phyloP scores from a whole-genome alignment of 1,140 invertebrate genomes.

The Psix sp. region DNA sequence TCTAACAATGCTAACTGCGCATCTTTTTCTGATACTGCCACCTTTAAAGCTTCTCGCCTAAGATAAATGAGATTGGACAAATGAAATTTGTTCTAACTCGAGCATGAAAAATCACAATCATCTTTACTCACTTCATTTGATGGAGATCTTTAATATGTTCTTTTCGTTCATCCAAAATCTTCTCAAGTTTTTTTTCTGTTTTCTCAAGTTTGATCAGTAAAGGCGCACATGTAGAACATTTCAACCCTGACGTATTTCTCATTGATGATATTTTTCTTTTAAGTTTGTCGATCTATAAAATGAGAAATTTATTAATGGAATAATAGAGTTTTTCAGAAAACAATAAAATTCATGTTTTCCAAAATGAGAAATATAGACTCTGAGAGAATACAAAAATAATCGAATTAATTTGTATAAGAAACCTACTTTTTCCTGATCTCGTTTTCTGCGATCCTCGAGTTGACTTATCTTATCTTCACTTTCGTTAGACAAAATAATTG shows the following conservation, averaged over 20 bases:
- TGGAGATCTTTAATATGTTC: conserved; percentile 85
- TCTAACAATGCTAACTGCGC: conserved; percentile 89
- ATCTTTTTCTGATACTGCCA: conserved; percentile 91
- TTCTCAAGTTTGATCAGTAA: conserved; percentile 79
- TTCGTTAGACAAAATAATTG: conserved; percentile 81
- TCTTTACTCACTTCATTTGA: conserved; percentile 84
- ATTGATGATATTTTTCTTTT: conserved; percentile 83
- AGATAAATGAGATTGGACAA: not conserved
- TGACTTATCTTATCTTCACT: conserved; percentile 80
- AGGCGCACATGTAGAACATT: conserved; percentile 82
- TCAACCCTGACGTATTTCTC: conserved; percentile 81
- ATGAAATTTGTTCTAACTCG: not conserved
- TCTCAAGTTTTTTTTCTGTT: conserved; percentile 78
- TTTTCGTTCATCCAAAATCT: conserved; percentile 80
- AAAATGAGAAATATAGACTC: no score
- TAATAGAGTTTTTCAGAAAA: not conserved
- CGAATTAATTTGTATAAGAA: no score
- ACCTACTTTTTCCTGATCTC: conserved; percentile 81
- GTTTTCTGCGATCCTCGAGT: conserved; percentile 79
- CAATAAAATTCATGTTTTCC: no score
- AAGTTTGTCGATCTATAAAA: conserved; percentile 83
- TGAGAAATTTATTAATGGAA: not conserved
- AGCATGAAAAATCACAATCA: not conserved
- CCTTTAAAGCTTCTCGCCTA: conserved; percentile 88
- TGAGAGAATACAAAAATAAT: no score